Percentiles rank a stretch among this genome's conserved stretches.
These are phyloP conservation scores for Psophia crepitans DNA, from an alignment of 2,113 vertebrate species.

Conservation along the genomic window DNA sequence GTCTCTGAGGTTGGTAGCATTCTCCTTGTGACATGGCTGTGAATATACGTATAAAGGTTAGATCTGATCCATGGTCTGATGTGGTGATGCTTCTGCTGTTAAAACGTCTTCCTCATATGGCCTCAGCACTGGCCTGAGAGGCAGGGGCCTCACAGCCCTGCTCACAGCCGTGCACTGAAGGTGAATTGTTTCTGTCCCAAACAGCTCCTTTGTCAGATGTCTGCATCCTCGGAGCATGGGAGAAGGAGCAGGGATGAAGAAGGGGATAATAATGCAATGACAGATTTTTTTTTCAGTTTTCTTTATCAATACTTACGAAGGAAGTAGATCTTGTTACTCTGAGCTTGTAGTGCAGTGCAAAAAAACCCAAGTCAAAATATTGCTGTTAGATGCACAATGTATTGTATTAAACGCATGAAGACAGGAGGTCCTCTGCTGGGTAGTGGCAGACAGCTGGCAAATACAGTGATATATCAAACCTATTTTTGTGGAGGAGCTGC, in stretches of 20 bases:
- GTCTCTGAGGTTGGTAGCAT: background rate
- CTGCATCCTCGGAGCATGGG: background rate
- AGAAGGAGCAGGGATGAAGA: background rate
- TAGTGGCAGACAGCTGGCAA: background rate
- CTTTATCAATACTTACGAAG: background rate
- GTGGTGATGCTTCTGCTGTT: background rate
- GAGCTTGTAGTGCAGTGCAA: background rate
- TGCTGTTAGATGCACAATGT: background rate
- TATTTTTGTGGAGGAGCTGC: background rate
- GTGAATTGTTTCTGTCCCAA: background rate
- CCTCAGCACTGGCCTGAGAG: background rate
- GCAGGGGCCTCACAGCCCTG: background rate
- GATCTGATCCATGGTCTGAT: background rate
- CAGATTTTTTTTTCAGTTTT: background rate
- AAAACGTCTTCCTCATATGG: background rate
- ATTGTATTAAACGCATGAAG: background rate
- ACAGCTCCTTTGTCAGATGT: background rate
- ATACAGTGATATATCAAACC: background rate
- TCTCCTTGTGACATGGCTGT: background rate
- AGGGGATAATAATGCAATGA: background rate
- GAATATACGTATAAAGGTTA: background rate
- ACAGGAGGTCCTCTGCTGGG: background rate
- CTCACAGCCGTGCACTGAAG: accelerated
- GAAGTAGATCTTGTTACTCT: background rate
- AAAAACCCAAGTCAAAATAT: background rate